Conservation (phyloP, 1,140 invertebrate genomes). For the Sweltsa coloradensis region DNA sequence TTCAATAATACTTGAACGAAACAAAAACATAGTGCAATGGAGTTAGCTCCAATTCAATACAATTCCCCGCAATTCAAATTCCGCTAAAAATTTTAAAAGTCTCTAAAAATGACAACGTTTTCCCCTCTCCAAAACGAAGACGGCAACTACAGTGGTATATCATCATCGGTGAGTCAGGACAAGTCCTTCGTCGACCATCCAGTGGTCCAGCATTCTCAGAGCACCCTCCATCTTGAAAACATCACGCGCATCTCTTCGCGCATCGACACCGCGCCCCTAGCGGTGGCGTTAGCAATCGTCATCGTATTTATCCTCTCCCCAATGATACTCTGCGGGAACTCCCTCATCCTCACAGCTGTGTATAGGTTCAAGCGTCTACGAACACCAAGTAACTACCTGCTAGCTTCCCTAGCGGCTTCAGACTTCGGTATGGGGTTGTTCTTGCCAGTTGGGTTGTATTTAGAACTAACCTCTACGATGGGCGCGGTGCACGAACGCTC, state of each 20-base stretch:
- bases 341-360: constrained; percentile 41
- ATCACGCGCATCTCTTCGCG: not conserved
- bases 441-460: constrained; percentile 51
- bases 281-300: constrained; percentile 35
- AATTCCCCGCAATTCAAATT: too few species aligned
- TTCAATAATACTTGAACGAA: too few species aligned
- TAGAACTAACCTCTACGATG: constrained; percentile 35
- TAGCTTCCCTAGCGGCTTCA: constrained; percentile 58
- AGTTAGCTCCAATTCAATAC: too few species aligned
- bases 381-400: constrained; percentile 55
- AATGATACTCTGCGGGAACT: constrained; percentile 41
- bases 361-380: constrained; percentile 44
- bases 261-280: constrained; percentile 21
- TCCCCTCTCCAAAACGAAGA: too few species aligned
- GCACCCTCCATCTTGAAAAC: too few species aligned
- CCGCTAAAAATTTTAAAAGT: too few species aligned
- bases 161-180: too few species aligned
- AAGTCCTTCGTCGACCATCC: too few species aligned
- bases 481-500: constrained; percentile 12
- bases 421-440: constrained; percentile 61
- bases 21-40: too few species aligned
- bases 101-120: too few species aligned
- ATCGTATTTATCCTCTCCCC: constrained; percentile 41
- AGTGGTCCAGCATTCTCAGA: too few species aligned
- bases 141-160: too few species aligned